Percentiles rank a stretch among this genome's conserved stretches.
Conservation (phyloP, 2,113 vertebrate genomes). For the Columba janthina region DNA sequence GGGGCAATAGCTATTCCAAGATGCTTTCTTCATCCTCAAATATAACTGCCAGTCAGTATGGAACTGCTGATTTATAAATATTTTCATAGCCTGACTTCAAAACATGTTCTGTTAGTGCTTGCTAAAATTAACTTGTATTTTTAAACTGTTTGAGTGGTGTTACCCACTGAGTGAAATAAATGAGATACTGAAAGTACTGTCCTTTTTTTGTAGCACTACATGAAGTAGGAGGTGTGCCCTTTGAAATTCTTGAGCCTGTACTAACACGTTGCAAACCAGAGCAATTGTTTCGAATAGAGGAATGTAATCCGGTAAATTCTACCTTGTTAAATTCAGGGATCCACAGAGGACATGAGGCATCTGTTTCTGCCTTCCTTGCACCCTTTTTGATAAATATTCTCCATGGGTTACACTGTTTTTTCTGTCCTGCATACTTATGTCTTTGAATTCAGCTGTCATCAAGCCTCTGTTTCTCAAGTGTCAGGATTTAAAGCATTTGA, state of each 20-base stretch:
- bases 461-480: neutral
- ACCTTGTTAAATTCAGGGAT: neutral
- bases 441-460: neutral
- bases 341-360: neutral
- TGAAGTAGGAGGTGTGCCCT: slow-evolving; percentile 88
- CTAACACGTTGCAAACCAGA: slow-evolving; percentile 85
- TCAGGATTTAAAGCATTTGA: neutral
- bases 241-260: slow-evolving; percentile 90
- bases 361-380: neutral
- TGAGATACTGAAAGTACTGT: slow-evolving; percentile 2
- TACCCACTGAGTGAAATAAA: neutral
- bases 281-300: slow-evolving; percentile 86
- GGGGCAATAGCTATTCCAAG: neutral
- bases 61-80: neutral
- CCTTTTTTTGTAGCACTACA: slow-evolving; percentile 77
- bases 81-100: neutral
- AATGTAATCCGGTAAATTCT: slow-evolving; percentile 85
- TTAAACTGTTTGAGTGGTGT: neutral
- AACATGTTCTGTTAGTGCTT: neutral
- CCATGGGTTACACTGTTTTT: neutral
- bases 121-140: neutral
- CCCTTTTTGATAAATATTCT: neutral
- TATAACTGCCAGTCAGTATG: neutral
- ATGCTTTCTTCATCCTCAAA: neutral
- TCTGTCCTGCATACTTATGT: neutral